phyloP scores from a whole-genome alignment of 2,888 invertebrate genomes.

The Leuctra nigra region DNA sequence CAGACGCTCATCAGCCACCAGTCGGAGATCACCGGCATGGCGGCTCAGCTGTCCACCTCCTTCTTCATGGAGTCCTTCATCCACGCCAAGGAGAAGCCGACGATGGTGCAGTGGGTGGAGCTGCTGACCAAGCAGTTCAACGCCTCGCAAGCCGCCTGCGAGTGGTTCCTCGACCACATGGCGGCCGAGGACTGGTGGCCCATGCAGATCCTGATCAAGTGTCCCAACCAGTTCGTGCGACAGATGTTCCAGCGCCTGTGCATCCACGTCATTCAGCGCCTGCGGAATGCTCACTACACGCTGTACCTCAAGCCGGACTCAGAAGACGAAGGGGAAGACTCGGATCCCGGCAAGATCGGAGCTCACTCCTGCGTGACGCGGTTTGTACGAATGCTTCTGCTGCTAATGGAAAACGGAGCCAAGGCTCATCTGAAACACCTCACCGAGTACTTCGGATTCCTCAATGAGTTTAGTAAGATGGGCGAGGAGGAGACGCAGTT shows the following conservation, averaged over 20 bases:
- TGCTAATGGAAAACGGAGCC: slow-evolving; percentile 83
- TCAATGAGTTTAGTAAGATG: slow-evolving; percentile 93
- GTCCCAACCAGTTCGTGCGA: slow-evolving; percentile 93
- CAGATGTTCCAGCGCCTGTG: slow-evolving; percentile 95
- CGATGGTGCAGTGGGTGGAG: slow-evolving; percentile 96
- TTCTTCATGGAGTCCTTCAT: slow-evolving; percentile 96
- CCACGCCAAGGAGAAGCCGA: slow-evolving; percentile 96
- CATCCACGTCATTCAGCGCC: slow-evolving; percentile 88
- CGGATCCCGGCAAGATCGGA: slow-evolving; percentile 52
- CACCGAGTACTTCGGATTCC: slow-evolving; percentile 86
- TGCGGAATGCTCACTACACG: slow-evolving; percentile 59
- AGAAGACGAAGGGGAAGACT: slow-evolving; percentile 50
- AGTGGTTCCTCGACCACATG: slow-evolving; percentile 92
- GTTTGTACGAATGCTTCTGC: slow-evolving; percentile 82
- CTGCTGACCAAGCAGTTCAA: slow-evolving; percentile 91
- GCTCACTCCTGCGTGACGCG: slow-evolving; percentile 85
- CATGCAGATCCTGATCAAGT: slow-evolving; percentile 88
- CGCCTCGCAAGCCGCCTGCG: slow-evolving; percentile 79
- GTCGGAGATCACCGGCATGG: slow-evolving; percentile 75
- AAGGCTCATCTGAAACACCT: slow-evolving; percentile 80
- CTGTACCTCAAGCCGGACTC: slow-evolving; percentile 53
- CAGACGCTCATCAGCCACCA: slow-evolving; percentile 74
- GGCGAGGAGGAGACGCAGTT: slow-evolving; percentile 90
- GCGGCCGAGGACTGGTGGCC: slow-evolving; percentile 94
- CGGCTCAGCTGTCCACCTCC: slow-evolving; percentile 82